Evolutionary conservation across 1,140 invertebrate genomes (phyloP), one percentile per base, ranked within the genome.

Genomic region (Plectus sambesii): DNA sequence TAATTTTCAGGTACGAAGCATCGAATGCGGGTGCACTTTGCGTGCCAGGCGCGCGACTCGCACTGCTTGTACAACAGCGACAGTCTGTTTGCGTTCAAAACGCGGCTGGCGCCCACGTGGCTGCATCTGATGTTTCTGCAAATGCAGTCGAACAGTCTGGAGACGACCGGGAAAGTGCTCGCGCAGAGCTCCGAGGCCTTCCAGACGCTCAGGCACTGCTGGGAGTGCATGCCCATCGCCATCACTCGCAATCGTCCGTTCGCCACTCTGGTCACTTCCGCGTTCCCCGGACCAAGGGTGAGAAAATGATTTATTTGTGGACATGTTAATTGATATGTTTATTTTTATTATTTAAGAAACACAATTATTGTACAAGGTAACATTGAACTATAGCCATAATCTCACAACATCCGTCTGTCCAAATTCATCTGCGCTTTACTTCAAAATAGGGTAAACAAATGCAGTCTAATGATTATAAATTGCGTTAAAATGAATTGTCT

Each of bases 71-170:
- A 87, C 74, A 80, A 79, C 42, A 80, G 80, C 61, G 81, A 37
- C 50, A 55, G 41, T 80, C 82, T 63, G 17, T 92, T 90, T 70
- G 82, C 79, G 2, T 79, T 89, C 77, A 79, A 84, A 62, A 90
- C 87, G 35, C 78, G 83, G 55, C 80, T 84, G 70, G 82, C 87
- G 8, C 77, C 84, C 56, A 80, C 83, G 42, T 93, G 87, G 87
- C 85, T 92, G 52, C 87, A 92, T 75, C 76, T 93, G 15, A 92
- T 92, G 85, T 90, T 92, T 72, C 77, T 93, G 30, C 83, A 85
- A 50, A 52, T 50, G 6, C 27, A 56, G 42, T 33, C 53, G 25
- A 42, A 36, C 24, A 53, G 47, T 19, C 25, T 51, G 23, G 47
- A 26, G 26, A 55, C 37, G 19, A 33, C 26, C 41, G 59, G 33